Conservation (phyloP, 1,140 invertebrate genomes). For the Drosophila serrata region DNA sequence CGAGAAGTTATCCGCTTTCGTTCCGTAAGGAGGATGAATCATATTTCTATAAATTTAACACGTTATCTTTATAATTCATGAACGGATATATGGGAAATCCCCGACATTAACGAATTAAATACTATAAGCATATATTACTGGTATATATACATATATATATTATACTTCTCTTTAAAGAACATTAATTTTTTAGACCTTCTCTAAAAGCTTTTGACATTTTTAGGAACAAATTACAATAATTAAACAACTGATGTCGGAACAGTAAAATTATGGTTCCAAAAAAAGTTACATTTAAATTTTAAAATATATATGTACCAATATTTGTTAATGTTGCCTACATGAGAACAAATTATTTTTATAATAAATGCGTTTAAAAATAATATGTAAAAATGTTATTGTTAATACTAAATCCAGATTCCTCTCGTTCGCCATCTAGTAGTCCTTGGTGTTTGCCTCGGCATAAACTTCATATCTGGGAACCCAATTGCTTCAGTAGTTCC, state of each 20-base stretch:
- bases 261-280: background rate
- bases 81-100: background rate
- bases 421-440: background rate
- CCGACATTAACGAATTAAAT: background rate
- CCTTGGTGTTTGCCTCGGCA: background rate
- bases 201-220: background rate
- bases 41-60: background rate
- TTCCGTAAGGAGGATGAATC: background rate
- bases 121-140: background rate
- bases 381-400: background rate
- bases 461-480: background rate
- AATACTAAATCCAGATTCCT: background rate
- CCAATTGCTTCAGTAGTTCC: background rate
- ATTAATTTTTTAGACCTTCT: background rate
- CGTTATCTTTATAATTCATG: background rate
- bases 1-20: background rate
- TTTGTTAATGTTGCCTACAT: conserved; percentile 1
- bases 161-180: background rate
- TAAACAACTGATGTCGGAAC: background rate
- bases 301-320: background rate
- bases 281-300: too few relatives aligned
- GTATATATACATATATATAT: background rate
- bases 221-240: background rate
- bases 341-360: conserved; percentile 5
- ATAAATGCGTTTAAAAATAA: background rate